phyloP scores from a whole-genome alignment of 2,797 vertebrate species.

The Adelosebastes latens region DNA sequence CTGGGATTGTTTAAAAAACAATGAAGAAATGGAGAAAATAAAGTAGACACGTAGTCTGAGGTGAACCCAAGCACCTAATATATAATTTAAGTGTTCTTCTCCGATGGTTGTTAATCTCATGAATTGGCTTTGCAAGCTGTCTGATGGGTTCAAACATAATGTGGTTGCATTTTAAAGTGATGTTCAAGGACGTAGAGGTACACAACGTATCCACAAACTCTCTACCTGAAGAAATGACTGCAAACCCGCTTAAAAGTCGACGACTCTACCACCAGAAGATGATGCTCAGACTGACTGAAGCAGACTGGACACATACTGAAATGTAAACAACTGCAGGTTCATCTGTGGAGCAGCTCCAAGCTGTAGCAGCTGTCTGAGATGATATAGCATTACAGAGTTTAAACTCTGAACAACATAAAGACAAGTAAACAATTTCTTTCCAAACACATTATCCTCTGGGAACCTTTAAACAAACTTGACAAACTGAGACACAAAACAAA shows the following conservation, averaged over 20 bases:
- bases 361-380: background rate
- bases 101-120: conserved; percentile 5
- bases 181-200: background rate
- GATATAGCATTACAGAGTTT: background rate
- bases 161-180: conserved; percentile 1
- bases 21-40: background rate
- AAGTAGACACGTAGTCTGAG: background rate
- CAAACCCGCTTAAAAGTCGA: background rate
- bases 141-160: conserved; percentile 9
- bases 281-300: background rate
- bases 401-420: conserved; percentile 7
- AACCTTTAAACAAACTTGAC: conserved; percentile 34
- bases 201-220: background rate
- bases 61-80: conserved; percentile 16
- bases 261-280: background rate
- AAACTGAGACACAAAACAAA: conserved; percentile 53
- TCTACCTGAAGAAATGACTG: background rate
- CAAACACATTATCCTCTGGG: conserved; percentile 14
- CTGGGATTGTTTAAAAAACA: background rate
- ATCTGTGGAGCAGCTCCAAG: conserved; percentile 1
- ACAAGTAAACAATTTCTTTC: conserved; percentile 20
- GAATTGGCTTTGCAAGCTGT: background rate
- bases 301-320: background rate
- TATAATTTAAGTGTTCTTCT: conserved; percentile 26
- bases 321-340: conserved; percentile 15